A percentile compares a stretch with the other conserved stretches of the same genome.
Evolutionary conservation across 2,113 vertebrate species (phyloP).

Genomic region (Hepsetus odoe): DNA sequence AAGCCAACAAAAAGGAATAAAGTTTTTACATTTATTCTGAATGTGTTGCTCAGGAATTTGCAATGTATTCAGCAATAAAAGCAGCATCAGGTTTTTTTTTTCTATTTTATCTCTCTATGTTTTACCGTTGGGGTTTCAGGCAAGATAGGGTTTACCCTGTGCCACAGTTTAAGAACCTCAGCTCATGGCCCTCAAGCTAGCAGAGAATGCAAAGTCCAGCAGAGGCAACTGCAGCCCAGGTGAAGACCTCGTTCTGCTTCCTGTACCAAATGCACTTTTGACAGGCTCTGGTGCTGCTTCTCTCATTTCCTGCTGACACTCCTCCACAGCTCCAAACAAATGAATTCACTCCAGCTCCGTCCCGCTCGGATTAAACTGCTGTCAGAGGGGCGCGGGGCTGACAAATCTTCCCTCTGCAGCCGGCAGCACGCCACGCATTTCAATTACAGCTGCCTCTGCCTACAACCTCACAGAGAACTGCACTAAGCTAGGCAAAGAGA

Average conservation of each 20-base stretch:
- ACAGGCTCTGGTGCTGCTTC: conserved; percentile 64
- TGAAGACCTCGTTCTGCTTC: neutral
- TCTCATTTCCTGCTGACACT: conserved; percentile 81
- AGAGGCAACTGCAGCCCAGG: neutral
- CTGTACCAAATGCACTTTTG: neutral
- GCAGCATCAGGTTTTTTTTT: no score
- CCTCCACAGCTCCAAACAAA: conserved; percentile 80
- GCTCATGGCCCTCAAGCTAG: neutral
- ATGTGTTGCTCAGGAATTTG: no score
- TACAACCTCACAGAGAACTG: neutral
- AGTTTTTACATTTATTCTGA: no score
- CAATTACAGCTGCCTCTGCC: conserved; percentile 70
- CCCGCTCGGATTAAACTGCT: conserved; percentile 82
- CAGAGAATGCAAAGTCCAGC: neutral
- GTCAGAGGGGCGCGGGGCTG: conserved; percentile 79
- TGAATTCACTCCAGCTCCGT: conserved; percentile 77
- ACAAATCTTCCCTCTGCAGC: conserved; percentile 83
- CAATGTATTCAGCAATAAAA: no score
- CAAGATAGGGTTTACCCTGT: neutral
- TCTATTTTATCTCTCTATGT: neutral
- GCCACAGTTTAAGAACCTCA: no score
- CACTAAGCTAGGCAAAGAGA: conserved; percentile 17
- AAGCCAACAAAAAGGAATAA: no score
- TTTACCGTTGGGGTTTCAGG: neutral
- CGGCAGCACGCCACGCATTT: conserved; percentile 73